Conservation (phyloP, 2,113 vertebrate genomes). For the Cynoglossus semilaevis region DNA sequence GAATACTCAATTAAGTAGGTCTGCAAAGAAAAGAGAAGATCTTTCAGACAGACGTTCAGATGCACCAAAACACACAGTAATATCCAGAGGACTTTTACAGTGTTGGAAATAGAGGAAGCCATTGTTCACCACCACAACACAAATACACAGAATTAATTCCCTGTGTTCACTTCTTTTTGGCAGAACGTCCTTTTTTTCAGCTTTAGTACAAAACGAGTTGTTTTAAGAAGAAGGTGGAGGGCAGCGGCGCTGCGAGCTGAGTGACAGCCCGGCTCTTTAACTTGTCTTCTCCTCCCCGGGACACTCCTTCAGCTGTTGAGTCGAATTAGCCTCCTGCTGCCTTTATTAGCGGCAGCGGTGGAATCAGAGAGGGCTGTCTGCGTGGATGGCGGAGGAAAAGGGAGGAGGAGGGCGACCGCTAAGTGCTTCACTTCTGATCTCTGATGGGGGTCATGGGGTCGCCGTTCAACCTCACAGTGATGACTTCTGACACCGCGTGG, state of each 20-base stretch:
- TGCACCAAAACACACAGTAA: too few relatives aligned
- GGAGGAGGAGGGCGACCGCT: conserved; percentile 25
- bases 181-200: conserved; percentile 45
- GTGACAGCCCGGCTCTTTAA: conserved; percentile 46
- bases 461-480: conserved; percentile 72
- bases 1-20: too few relatives aligned
- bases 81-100: too few relatives aligned
- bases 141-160: too few relatives aligned
- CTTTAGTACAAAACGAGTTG: conserved; percentile 15
- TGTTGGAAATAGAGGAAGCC: too few relatives aligned
- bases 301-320: conserved; percentile 63
- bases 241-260: conserved; percentile 42
- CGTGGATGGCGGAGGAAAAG: conserved; percentile 11
- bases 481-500: conserved; percentile 74
- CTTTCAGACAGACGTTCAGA: too few relatives aligned
- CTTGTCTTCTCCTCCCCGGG: conserved; percentile 32
- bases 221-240: conserved; percentile 26
- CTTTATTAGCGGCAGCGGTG: conserved; percentile 73
- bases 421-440: conserved; percentile 74
- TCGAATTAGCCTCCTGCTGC: conserved; percentile 68
- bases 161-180: conserved; percentile 21
- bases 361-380: conserved; percentile 70
- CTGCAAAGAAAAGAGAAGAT: too few relatives aligned
- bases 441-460: conserved; percentile 76
- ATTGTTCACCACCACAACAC: too few relatives aligned